These are phyloP conservation scores for Theodoxus fluviatilis DNA, from an alignment of 2,888 invertebrate genomes.

Conservation along the genomic window DNA sequence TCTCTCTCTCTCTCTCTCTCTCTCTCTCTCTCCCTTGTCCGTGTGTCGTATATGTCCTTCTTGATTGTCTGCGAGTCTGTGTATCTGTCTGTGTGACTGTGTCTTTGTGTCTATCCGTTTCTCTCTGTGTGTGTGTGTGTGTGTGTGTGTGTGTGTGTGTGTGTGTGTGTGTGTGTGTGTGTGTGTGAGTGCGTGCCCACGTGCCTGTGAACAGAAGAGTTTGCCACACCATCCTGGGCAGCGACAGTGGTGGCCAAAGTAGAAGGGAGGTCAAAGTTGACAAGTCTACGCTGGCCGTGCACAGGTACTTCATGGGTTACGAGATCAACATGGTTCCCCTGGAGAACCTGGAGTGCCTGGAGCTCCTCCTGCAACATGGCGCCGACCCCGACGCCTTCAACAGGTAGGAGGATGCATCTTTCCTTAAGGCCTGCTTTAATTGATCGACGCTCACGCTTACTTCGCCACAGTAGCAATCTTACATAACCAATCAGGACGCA, in stretches of 20 bases:
- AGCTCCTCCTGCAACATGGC: conserved; percentile 82
- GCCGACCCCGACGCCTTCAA: conserved; percentile 88
- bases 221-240: too few relatives aligned
- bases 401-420: conserved; percentile 67
- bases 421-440: too few relatives aligned
- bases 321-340: conserved; percentile 87
- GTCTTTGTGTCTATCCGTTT: background rate
- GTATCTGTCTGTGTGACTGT: background rate
- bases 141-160: background rate
- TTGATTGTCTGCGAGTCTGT: background rate
- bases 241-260: too few relatives aligned
- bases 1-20: conserved; percentile 12
- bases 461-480: too few relatives aligned
- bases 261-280: too few relatives aligned
- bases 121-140: background rate
- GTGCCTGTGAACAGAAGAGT: too few relatives aligned
- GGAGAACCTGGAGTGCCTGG: conserved; percentile 79
- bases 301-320: conserved; percentile 88
- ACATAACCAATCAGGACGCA: too few relatives aligned
- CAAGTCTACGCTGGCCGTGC: too few relatives aligned
- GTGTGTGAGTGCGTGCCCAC: too few relatives aligned
- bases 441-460: too few relatives aligned
- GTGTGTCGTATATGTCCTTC: background rate
- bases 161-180: background rate
- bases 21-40: conserved; percentile 11